A percentile compares a stretch with the other conserved stretches of the same genome.
Evolutionary conservation across 53 echinoderm and acorn worm genomes (phyloP).

Genomic region (Crossaster papposus): DNA sequence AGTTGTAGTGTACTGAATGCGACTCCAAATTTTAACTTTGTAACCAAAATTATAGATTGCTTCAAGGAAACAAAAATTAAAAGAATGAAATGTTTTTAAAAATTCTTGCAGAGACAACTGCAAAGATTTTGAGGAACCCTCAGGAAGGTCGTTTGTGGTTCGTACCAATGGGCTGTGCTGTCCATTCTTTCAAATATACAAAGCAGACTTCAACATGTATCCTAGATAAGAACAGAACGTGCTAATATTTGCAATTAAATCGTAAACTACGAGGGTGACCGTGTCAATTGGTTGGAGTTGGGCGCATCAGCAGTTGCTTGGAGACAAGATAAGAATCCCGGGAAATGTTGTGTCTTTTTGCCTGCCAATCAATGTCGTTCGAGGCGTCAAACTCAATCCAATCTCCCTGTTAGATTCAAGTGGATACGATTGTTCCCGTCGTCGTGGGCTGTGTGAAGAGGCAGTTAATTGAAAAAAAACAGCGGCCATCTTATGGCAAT

Average conservation of each 20-base stretch:
- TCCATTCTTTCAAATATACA: not conserved
- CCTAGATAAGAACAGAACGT: not conserved
- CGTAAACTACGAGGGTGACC: constrained; percentile 15
- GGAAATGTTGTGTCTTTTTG: not conserved
- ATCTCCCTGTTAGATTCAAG: not conserved
- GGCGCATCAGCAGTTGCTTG: constrained; percentile 13
- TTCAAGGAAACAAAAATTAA: no score
- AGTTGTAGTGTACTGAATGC: no score
- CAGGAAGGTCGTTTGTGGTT: not conserved
- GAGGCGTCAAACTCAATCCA: not conserved
- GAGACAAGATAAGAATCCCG: constrained; percentile 8
- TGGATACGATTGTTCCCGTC: not conserved
- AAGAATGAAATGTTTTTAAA: no score
- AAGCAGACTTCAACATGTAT: not conserved
- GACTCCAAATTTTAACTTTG: no score
- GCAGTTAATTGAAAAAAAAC: not conserved
- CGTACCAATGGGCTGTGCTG: not conserved
- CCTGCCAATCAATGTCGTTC: constrained; percentile 36
- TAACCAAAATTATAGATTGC: no score
- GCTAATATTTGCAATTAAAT: constrained; percentile 20
- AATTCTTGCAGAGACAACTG: no score
- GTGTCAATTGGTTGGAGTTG: constrained; percentile 21
- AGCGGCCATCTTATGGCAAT: not conserved
- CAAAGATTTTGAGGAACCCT: no score
- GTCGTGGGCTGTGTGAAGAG: not conserved